Conservation (phyloP, 2,888 invertebrate species). For the Machimus atricapillus region DNA sequence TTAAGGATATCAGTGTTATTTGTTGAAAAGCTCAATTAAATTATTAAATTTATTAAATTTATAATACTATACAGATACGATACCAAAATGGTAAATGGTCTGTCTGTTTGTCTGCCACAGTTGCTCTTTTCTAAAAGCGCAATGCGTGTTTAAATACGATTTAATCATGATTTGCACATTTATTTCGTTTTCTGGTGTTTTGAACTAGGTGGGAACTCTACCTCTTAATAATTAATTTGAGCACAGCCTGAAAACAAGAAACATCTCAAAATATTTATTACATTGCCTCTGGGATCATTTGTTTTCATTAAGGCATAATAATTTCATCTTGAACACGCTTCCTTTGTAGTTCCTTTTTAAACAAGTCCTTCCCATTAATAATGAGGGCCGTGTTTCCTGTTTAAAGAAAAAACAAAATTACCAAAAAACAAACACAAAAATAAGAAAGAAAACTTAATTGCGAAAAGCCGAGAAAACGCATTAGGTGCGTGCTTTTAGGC, state of each 20-base stretch:
- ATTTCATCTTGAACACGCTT: neutral
- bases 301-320: neutral
- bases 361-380: neutral
- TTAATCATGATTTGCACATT: neutral
- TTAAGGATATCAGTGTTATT: too few species aligned
- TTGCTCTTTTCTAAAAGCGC: neutral
- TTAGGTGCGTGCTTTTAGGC: neutral
- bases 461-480: neutral
- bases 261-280: neutral
- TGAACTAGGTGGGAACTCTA: neutral
- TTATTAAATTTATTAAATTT: too few species aligned
- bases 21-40: too few species aligned
- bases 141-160: neutral
- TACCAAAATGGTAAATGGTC: too few species aligned
- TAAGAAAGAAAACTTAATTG: neutral
- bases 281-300: neutral
- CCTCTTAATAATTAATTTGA: neutral
- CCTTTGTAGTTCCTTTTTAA: neutral
- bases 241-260: neutral
- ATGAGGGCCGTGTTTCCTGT: neutral
- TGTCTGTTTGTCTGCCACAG: too few species aligned
- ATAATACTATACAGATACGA: too few species aligned
- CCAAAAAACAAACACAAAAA: neutral
- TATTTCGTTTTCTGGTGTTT: neutral
- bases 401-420: neutral